A percentile compares a stretch with the other conserved stretches of the same genome.
phyloP scores from a whole-genome alignment of 2,113 vertebrate genomes.

The Sebastes schlegelii region DNA sequence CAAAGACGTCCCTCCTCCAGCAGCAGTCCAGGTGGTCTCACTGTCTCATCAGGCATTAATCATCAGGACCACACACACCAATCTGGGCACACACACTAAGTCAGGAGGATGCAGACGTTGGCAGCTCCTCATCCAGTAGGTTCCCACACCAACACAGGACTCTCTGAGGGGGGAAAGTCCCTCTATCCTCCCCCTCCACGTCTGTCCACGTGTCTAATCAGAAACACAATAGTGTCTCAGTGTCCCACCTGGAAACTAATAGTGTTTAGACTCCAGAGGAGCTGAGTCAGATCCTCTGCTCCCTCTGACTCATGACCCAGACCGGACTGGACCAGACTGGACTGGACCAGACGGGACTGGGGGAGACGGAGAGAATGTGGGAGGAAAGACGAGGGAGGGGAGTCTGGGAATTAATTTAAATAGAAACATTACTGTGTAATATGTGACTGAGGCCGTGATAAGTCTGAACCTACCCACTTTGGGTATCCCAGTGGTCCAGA shows the following conservation, averaged over 20 bases:
- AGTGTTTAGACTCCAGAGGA: conserved; percentile 45
- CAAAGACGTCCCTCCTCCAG: no score
- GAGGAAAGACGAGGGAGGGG: neutral
- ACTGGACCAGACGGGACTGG: neutral
- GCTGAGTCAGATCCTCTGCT: conserved; percentile 65
- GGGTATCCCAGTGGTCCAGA: no score
- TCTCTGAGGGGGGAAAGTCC: conserved; percentile 5
- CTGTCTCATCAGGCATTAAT: no score
- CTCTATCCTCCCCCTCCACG: no score
- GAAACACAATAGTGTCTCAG: conserved; percentile 57
- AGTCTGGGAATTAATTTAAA: neutral
- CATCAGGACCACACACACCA: conserved; percentile 14
- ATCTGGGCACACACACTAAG: conserved; percentile 3
- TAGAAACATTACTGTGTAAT: neutral
- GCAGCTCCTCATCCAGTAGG: neutral
- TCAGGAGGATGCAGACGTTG: neutral
- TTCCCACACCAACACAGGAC: neutral
- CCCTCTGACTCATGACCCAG: conserved; percentile 51
- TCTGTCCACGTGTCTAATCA: conserved; percentile 40
- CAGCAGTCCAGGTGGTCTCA: no score
- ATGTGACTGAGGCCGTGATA: neutral
- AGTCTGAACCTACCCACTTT: no score
- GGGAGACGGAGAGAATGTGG: neutral
- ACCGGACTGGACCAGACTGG: neutral
- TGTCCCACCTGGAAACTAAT: conserved; percentile 52